These are phyloP conservation scores for Selene dorsalis DNA, from an alignment of 2,797 vertebrate genomes.

Conservation along the genomic window DNA sequence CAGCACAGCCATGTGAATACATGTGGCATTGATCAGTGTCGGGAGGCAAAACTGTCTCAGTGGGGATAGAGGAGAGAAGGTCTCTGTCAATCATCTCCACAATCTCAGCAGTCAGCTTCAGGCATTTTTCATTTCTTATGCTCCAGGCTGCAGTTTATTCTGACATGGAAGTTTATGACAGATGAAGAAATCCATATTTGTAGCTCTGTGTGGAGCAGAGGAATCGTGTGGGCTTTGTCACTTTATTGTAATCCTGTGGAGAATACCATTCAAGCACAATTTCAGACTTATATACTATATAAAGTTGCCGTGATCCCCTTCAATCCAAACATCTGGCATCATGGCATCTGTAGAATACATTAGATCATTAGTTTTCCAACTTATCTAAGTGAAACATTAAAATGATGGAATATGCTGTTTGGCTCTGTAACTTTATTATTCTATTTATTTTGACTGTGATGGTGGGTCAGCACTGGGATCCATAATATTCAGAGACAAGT, in stretches of 20 bases:
- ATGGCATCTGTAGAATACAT: background rate
- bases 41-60: conserved; percentile 62
- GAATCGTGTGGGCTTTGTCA: background rate
- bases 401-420: background rate
- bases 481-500: background rate
- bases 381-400: background rate
- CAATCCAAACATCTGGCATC: conserved; percentile 7
- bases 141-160: conserved; percentile 55
- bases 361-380: too few species aligned
- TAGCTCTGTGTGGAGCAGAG: conserved; percentile 14
- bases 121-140: conserved; percentile 42
- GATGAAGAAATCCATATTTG: conserved; percentile 39
- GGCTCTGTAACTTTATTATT: background rate
- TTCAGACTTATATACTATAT: conserved; percentile 8
- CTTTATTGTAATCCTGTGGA: conserved; percentile 25
- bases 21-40: conserved; percentile 80
- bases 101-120: conserved; percentile 54
- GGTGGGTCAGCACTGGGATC: background rate
- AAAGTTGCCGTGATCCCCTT: conserved; percentile 15
- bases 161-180: conserved; percentile 39
- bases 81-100: conserved; percentile 71
- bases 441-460: background rate
- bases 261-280: conserved; percentile 6
- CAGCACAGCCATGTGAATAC: conserved; percentile 70
- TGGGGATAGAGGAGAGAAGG: conserved; percentile 53